Percentiles rank a stretch among this genome's conserved stretches.
These are phyloP conservation scores for Onychomys torridus DNA, from an alignment of 2,797 vertebrate species.

Conservation along the genomic window DNA sequence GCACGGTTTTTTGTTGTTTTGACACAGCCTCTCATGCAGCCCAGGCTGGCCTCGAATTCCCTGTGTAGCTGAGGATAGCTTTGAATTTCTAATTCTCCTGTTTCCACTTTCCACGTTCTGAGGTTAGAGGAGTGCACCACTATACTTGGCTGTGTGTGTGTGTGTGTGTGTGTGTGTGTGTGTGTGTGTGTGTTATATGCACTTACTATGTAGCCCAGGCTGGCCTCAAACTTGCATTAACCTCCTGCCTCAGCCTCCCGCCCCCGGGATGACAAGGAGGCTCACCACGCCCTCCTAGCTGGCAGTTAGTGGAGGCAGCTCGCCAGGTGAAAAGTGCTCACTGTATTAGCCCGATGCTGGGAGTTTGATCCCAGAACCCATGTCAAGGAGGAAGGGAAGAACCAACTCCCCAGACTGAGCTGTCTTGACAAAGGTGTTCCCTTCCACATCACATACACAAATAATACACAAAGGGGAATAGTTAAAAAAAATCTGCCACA, in stretches of 20 bases:
- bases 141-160: not conserved
- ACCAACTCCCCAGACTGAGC: not conserved
- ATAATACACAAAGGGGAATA: not conserved
- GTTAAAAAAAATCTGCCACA: not conserved
- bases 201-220: not conserved
- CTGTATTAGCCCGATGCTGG: not conserved
- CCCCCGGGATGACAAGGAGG: not conserved
- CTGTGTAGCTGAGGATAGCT: not conserved
- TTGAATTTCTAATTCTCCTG: not conserved
- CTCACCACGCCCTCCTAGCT: not conserved
- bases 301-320: not conserved
- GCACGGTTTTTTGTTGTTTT: not conserved
- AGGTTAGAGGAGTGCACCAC: not conserved
- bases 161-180: not conserved
- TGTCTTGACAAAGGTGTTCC: not conserved
- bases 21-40: not conserved
- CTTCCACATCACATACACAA: not conserved
- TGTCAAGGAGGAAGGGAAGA: not conserved
- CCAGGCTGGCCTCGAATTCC: not conserved
- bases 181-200: not conserved
- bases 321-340: accelerated
- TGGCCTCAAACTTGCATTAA: not conserved
- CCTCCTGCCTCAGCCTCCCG: not conserved
- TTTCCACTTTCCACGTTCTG: not conserved
- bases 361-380: not conserved